A percentile compares a stretch with the other conserved stretches of the same genome.
Evolutionary conservation across 2,888 invertebrate species (phyloP).

Genomic region (Cheilosia variabilis): DNA sequence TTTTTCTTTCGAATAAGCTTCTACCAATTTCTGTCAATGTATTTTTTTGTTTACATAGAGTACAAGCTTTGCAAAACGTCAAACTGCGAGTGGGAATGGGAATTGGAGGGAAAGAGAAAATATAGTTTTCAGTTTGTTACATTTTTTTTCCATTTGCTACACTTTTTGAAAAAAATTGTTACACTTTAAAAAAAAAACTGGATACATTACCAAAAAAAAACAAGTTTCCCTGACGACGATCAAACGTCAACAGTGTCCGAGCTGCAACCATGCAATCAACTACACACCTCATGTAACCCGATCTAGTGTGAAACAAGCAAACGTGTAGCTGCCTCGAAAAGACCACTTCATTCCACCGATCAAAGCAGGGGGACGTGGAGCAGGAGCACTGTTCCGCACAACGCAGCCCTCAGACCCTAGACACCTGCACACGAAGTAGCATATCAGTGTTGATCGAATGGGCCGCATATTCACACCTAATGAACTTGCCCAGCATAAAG

Average conservation of each 20-base stretch:
- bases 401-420: conserved; percentile 33
- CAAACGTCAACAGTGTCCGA: neutral
- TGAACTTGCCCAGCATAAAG: conserved; percentile 12
- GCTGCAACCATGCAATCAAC: conserved; percentile 24
- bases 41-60: too few relatives aligned
- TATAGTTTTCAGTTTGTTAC: too few relatives aligned
- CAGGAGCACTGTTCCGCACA: neutral
- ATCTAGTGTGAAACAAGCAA: conserved; percentile 30
- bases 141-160: too few relatives aligned
- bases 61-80: too few relatives aligned
- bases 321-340: conserved; percentile 9
- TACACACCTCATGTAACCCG: conserved; percentile 42
- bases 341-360: neutral
- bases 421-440: conserved; percentile 29
- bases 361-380: neutral
- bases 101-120: too few relatives aligned
- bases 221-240: too few relatives aligned
- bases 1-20: too few relatives aligned
- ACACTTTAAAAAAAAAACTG: too few relatives aligned
- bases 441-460: conserved; percentile 21
- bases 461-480: conserved; percentile 9
- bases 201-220: too few relatives aligned
- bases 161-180: too few relatives aligned
- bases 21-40: too few relatives aligned
- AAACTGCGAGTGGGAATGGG: too few relatives aligned